Evolutionary conservation across 2,113 vertebrate species (phyloP).

Genomic region (Ellobius talpinus): DNA sequence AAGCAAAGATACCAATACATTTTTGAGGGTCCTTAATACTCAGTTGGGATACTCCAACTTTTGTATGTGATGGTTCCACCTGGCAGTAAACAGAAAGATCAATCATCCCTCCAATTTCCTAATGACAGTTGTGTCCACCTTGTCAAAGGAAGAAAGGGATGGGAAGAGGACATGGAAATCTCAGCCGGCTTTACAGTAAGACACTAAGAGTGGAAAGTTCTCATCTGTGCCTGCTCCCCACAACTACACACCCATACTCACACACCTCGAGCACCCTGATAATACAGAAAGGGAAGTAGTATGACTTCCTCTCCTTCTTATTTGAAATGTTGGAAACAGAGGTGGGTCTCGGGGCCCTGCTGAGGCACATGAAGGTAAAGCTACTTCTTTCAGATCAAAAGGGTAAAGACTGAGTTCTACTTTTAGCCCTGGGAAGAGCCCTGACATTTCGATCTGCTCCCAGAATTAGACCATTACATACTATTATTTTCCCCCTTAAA

Average conservation of each 20-base stretch:
- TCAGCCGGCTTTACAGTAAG: background rate
- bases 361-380: no score
- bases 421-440: background rate
- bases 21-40: background rate
- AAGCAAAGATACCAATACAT: background rate
- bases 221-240: background rate
- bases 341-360: background rate
- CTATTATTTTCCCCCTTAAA: background rate
- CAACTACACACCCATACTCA: background rate
- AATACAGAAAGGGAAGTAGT: background rate
- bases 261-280: accelerated
- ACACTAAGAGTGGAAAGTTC: background rate
- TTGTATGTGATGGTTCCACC: background rate
- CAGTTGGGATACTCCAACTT: background rate
- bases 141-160: background rate
- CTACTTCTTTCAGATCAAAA: background rate
- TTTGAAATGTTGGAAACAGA: background rate
- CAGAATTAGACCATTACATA: no score
- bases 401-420: background rate
- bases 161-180: background rate
- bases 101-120: background rate
- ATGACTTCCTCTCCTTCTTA: background rate
- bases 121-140: no score
- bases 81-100: background rate
- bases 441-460: background rate